Evolutionary conservation across 2,888 invertebrate species (phyloP).

Genomic region (Drosophila anomalipes): DNA sequence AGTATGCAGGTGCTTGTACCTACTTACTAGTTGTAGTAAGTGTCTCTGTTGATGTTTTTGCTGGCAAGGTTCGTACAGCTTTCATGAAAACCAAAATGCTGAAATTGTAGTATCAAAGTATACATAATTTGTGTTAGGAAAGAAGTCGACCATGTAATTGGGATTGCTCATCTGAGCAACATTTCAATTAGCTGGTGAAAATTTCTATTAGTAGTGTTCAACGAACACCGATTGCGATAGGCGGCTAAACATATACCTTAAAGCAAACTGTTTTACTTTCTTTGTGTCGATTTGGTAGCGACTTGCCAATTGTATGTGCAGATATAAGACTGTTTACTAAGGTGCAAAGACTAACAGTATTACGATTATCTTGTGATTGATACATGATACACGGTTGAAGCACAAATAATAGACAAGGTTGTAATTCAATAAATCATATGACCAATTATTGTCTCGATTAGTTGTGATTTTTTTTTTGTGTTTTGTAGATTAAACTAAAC

Average conservation of each 20-base stretch:
- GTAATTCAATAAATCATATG: background rate
- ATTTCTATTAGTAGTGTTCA: slow-evolving; percentile 42
- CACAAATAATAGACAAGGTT: background rate
- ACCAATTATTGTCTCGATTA: background rate
- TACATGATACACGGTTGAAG: background rate
- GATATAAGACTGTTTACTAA: background rate
- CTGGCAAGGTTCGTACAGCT: slow-evolving; percentile 24
- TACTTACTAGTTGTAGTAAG: slow-evolving; percentile 26
- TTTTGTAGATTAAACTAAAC: background rate
- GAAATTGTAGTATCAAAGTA: slow-evolving; percentile 39
- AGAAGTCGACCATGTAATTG: slow-evolving; percentile 43
- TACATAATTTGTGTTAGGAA: slow-evolving; percentile 10
- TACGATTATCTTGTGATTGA: background rate
- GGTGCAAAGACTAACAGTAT: no score
- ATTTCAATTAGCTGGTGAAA: slow-evolving; percentile 53
- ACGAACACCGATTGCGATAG: slow-evolving; percentile 19
- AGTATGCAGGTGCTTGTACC: slow-evolving; percentile 40
- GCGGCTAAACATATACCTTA: background rate
- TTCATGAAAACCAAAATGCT: slow-evolving; percentile 54
- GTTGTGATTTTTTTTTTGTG: background rate
- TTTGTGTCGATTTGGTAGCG: background rate
- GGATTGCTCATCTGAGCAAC: slow-evolving; percentile 47
- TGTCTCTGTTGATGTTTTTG: slow-evolving; percentile 16
- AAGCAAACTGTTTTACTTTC: background rate
- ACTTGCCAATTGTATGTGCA: background rate